Conservation (phyloP, 2,888 invertebrate species). For the Hirtodrosophila duncani region DNA sequence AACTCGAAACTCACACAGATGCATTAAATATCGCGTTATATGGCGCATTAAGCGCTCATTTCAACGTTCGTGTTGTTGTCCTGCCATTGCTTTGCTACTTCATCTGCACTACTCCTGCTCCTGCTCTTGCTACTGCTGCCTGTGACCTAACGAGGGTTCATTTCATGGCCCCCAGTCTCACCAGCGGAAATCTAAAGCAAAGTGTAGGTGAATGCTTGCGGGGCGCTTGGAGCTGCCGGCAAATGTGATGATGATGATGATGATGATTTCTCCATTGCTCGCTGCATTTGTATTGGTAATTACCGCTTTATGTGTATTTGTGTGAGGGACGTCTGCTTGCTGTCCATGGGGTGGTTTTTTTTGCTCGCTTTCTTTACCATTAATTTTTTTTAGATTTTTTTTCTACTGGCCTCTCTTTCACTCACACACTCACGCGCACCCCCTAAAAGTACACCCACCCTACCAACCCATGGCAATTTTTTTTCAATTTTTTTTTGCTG, state of each 20-base stretch:
- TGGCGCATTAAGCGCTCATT: constrained; percentile 65
- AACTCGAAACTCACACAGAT: constrained; percentile 25
- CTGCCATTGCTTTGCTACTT: constrained; percentile 9
- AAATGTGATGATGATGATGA: constrained; percentile 29
- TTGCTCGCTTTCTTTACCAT: constrained; percentile 38
- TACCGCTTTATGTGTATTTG: constrained; percentile 27
- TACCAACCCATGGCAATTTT: constrained; percentile 10
- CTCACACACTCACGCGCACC: constrained; percentile 19
- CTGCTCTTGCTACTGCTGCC: constrained; percentile 14
- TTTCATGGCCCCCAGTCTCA: constrained; percentile 15
- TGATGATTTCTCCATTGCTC: constrained; percentile 49
- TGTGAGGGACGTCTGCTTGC: constrained; percentile 55
- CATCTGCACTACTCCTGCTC: constrained; percentile 3
- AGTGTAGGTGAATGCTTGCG: constrained; percentile 5
- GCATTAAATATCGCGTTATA: constrained; percentile 51
- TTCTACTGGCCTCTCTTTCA: constrained; percentile 22
- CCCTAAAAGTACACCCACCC: constrained; percentile 14
- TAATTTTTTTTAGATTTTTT: constrained; percentile 44
- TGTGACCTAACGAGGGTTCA: constrained; percentile 31
- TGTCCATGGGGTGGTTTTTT: constrained; percentile 66
- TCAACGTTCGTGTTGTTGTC: constrained; percentile 21
- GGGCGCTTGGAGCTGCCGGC: neutral
- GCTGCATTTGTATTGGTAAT: constrained; percentile 65
- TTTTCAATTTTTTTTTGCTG: constrained; percentile 25
- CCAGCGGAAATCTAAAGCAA: constrained; percentile 35